Evolutionary conservation across 2,888 invertebrate genomes (phyloP).

Genomic region (Patella caerulea): DNA sequence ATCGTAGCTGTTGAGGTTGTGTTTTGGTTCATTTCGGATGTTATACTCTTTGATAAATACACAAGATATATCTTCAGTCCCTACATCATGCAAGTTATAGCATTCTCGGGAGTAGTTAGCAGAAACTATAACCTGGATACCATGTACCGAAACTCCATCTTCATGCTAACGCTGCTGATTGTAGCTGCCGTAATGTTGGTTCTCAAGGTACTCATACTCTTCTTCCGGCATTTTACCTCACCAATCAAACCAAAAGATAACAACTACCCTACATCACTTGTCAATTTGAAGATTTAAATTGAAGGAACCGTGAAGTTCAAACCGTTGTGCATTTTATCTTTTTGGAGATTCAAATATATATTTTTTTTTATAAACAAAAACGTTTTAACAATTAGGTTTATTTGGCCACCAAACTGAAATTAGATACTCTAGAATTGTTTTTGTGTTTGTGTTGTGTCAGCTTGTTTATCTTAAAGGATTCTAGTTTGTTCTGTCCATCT

Average conservation of each 20-base stretch:
- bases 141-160: not conserved
- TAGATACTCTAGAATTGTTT: too few species aligned
- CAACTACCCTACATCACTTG: too few species aligned
- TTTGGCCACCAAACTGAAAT: too few species aligned
- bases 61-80: slow-evolving; percentile 58
- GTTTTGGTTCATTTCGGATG: slow-evolving; percentile 59
- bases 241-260: not conserved
- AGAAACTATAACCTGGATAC: slow-evolving; percentile 37
- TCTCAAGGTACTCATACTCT: not conserved
- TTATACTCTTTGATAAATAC: slow-evolving; percentile 55
- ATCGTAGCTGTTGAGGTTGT: slow-evolving; percentile 54
- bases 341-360: too few species aligned
- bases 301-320: too few species aligned
- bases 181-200: not conserved
- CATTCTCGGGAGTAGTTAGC: slow-evolving; percentile 49
- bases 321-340: too few species aligned
- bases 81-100: slow-evolving; percentile 55
- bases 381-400: too few species aligned
- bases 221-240: not conserved
- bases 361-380: too few species aligned
- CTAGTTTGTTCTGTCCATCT: too few species aligned
- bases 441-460: too few species aligned
- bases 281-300: too few species aligned
- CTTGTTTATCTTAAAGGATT: too few species aligned
- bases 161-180: not conserved